Evolutionary conservation across 2,113 vertebrate genomes (phyloP).

Genomic region (Xenopus tropicalis): DNA sequence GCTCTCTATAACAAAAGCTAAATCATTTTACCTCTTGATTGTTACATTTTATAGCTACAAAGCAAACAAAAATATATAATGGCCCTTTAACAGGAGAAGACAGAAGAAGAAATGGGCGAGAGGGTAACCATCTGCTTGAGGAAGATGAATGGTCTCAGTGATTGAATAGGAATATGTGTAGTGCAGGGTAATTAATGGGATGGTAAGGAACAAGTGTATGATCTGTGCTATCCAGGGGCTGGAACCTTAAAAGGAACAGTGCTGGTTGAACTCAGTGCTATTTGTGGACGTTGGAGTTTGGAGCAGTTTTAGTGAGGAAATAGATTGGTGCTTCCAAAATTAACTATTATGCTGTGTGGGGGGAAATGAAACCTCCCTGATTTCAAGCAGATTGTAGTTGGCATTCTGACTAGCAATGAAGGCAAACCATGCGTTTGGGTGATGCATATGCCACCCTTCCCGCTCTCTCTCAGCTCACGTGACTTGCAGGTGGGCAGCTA

Average conservation of each 20-base stretch:
- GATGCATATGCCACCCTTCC: not conserved
- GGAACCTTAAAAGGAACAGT: not conserved
- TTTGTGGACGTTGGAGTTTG: not conserved
- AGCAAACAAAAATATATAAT: no score
- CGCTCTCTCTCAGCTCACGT: constrained; percentile 13
- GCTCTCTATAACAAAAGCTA: no score
- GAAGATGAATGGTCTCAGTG: no score
- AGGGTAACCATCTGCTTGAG: no score
- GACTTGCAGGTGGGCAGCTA: constrained; percentile 39
- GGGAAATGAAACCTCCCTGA: no score
- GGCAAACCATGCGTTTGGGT: constrained; percentile 4
- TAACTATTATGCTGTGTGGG: not conserved
- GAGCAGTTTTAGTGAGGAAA: not conserved
- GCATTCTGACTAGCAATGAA: constrained; percentile 2
- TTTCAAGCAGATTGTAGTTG: not conserved
- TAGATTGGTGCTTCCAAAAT: not conserved
- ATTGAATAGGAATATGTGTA: no score
- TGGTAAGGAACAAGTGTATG: no score
- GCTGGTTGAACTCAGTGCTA: not conserved
- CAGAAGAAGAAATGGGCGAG: no score
- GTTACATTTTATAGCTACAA: no score
- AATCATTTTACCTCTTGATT: no score
- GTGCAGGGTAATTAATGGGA: no score
- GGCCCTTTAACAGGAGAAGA: no score
- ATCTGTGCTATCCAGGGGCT: not conserved